These are phyloP conservation scores for Daboia siamensis DNA, from an alignment of 2,113 vertebrate species.

Conservation along the genomic window DNA sequence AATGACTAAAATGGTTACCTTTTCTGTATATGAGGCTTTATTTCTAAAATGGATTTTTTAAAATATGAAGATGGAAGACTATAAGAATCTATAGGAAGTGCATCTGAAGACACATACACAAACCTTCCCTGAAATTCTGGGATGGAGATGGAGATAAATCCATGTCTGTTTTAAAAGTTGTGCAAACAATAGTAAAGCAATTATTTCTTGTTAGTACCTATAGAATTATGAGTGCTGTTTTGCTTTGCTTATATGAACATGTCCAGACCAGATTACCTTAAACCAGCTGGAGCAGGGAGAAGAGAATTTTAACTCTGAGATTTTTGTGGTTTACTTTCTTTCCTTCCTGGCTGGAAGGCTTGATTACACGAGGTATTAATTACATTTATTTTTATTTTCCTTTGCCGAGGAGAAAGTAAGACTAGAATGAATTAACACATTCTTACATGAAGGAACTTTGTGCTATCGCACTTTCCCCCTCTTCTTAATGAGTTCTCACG, in stretches of 20 bases:
- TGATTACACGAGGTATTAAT: conserved; percentile 23
- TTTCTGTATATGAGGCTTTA: background rate
- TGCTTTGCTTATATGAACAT: background rate
- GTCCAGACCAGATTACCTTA: background rate
- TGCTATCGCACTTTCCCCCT: conserved; percentile 4
- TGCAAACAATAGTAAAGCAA: background rate
- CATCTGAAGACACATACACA: background rate
- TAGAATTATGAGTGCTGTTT: background rate
- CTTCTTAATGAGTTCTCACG: conserved; percentile 12
- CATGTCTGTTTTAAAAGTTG: background rate
- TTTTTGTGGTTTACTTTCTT: background rate
- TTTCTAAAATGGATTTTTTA: background rate
- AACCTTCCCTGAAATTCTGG: background rate
- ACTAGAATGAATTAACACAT: conserved; percentile 43
- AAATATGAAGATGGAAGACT: background rate
- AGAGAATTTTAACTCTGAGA: background rate
- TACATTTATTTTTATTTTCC: conserved; percentile 49
- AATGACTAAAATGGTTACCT: background rate
- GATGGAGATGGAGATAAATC: background rate
- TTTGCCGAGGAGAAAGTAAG: conserved; percentile 27
- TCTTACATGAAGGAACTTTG: conserved; percentile 31
- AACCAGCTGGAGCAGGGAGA: background rate
- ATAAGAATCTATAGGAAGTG: background rate
- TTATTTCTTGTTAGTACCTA: background rate
- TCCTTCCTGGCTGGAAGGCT: background rate